Evolutionary conservation across 2,113 vertebrate genomes (phyloP).

Genomic region (Probosciger aterrimus): DNA sequence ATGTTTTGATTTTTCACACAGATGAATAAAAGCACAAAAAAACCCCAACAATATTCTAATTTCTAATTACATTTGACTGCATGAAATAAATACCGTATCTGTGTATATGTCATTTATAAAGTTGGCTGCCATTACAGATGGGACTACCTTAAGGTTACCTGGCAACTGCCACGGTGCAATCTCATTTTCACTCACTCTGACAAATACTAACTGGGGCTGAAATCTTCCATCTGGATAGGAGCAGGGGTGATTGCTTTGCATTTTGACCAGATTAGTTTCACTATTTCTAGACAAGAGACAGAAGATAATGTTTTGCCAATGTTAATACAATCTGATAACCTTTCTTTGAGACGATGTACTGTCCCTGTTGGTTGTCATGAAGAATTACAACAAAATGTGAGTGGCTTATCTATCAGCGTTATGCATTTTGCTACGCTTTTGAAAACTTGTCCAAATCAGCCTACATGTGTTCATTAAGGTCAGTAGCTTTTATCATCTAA

Average conservation of each 20-base stretch:
- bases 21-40: background rate
- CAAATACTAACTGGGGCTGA: constrained; percentile 16
- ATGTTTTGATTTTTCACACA: background rate
- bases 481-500: background rate
- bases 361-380: background rate
- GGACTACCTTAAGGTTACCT: background rate
- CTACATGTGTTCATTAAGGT: background rate
- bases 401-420: background rate
- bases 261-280: background rate
- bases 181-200: background rate
- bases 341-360: background rate
- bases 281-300: background rate
- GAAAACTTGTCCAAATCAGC: background rate
- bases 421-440: background rate
- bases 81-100: background rate
- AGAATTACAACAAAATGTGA: background rate
- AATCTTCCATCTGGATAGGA: constrained; percentile 1
- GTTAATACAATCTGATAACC: background rate
- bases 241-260: background rate
- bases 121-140: background rate
- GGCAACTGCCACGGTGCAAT: background rate
- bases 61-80: background rate
- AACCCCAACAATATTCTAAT: background rate
- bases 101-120: background rate
- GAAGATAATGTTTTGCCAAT: background rate